Evolutionary conservation across 2,113 vertebrate species (phyloP).

Genomic region (Podarcis cretensis): DNA sequence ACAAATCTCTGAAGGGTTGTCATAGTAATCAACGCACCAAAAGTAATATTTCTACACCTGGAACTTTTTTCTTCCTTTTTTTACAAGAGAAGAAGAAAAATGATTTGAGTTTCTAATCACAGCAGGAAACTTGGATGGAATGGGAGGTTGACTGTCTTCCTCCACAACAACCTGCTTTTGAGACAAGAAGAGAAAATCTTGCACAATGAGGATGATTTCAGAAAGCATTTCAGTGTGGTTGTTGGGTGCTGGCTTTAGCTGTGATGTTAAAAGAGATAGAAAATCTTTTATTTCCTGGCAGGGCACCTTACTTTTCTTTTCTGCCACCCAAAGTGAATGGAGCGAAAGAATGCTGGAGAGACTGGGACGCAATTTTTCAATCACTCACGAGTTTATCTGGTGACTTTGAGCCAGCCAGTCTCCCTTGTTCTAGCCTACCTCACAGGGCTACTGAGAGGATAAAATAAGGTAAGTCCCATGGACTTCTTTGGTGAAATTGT

Average conservation of each 20-base stretch:
- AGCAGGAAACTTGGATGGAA: not conserved
- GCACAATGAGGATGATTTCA: not conserved
- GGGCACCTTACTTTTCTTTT: not conserved
- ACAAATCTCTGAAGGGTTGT: not conserved
- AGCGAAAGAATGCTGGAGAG: not conserved
- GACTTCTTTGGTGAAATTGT: too few relatives aligned
- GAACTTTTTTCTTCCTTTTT: not conserved
- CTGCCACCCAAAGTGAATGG: not conserved
- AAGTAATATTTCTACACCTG: slow-evolving; percentile 11
- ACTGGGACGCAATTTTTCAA: not conserved
- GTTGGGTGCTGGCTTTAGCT: not conserved
- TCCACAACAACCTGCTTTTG: not conserved
- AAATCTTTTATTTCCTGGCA: not conserved
- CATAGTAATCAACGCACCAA: not conserved
- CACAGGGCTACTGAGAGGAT: too few relatives aligned
- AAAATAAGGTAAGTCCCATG: too few relatives aligned
- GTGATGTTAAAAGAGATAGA: not conserved
- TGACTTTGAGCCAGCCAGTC: too few relatives aligned
- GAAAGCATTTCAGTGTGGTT: not conserved
- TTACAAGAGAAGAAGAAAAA: slow-evolving; percentile 24
- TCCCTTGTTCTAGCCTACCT: too few relatives aligned
- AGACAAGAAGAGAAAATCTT: not conserved
- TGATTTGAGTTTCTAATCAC: slow-evolving; percentile 1
- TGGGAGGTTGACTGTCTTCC: not conserved
- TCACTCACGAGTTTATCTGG: too few relatives aligned